Percentiles rank a stretch among this genome's conserved stretches.
These are phyloP conservation scores for Aporophyla nigra DNA, from an alignment of 2,888 invertebrate genomes.

Conservation along the genomic window DNA sequence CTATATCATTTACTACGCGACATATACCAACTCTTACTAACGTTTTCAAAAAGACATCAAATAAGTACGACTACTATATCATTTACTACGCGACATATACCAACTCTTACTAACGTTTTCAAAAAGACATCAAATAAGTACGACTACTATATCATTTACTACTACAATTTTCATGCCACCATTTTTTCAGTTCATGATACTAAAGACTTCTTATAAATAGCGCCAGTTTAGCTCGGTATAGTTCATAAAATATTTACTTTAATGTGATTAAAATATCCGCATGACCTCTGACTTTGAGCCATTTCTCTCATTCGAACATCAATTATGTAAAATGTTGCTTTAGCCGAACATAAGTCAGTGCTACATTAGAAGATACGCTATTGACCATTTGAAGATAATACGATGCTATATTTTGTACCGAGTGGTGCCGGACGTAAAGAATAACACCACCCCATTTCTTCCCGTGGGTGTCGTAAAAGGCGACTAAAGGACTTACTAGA, in stretches of 20 bases:
- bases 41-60: too few species aligned
- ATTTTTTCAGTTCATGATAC: conserved; percentile 5
- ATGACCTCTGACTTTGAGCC: conserved; percentile 59
- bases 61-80: too few species aligned
- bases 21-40: too few species aligned
- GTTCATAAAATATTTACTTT: conserved; percentile 59
- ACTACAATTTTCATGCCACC: background rate
- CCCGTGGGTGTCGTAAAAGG: too few species aligned
- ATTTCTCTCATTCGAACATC: conserved; percentile 60
- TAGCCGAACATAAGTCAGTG: conserved; percentile 29
- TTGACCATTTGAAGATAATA: conserved; percentile 11
- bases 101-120: background rate
- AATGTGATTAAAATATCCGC: conserved; percentile 65
- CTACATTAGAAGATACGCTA: conserved; percentile 54
- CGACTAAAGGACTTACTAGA: too few species aligned
- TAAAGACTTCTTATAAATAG: conserved; percentile 28
- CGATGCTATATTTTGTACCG: conserved; percentile 4
- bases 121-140: background rate
- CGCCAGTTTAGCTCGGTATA: conserved; percentile 17
- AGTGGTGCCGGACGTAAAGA: too few species aligned
- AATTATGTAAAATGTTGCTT: conserved; percentile 69
- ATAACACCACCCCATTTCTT: too few species aligned
- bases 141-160: background rate
- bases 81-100: too few species aligned
- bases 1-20: too few species aligned